Base-by-base conservation (phyloP, 1,140 invertebrate genomes). In the Heliconius hewitsoni region DNA sequence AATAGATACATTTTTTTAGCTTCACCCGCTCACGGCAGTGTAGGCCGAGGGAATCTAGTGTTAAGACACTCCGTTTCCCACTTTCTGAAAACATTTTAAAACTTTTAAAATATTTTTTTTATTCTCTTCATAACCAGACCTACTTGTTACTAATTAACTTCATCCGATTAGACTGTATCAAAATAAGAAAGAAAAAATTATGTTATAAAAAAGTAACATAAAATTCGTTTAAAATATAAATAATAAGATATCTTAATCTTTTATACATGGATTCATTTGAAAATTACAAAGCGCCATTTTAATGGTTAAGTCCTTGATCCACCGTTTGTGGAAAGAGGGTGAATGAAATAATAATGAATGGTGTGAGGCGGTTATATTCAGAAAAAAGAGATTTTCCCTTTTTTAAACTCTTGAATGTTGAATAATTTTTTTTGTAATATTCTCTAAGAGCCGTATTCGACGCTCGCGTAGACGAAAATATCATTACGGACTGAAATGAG, bases 261-360 rank as follows among this genome's bases (percentile, higher is more conserved):
- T 46, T 46, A 11, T 0, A 55, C 27, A 27, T 27, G 8, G 1
- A 66, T 66, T 27, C 3, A 23, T 60, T 60, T 27, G 60, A 66
- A 30, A 66, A 66, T 30, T 30, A 66, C 4, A 55, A 73, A 57
- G 52, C 46, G 60, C 23, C 72, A 74, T 78, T 74, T 74, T 78
- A 78, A 30, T 8, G n/a, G n/a, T 23, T 19, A 71, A 77, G 18
- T 78, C 19, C 72, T 52, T 19, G 57, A 74, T 78, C 50, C 55
- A 46, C 6, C 55, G 77, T 78, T 78, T 74, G 72, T 74, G 77
- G 57, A 78, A 74, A 74, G 19, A 66, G 70, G 55, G 27, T 37
- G 72, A 78, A 78, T 78, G 42, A 78, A 74, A 78, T 72, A 78
- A 74, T 78, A 78, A 78, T 78, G 72, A 78, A 72, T 57, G 76